These are phyloP conservation scores for Agriopis leucophaearia DNA, from an alignment of 2,888 invertebrate genomes.

Conservation along the genomic window DNA sequence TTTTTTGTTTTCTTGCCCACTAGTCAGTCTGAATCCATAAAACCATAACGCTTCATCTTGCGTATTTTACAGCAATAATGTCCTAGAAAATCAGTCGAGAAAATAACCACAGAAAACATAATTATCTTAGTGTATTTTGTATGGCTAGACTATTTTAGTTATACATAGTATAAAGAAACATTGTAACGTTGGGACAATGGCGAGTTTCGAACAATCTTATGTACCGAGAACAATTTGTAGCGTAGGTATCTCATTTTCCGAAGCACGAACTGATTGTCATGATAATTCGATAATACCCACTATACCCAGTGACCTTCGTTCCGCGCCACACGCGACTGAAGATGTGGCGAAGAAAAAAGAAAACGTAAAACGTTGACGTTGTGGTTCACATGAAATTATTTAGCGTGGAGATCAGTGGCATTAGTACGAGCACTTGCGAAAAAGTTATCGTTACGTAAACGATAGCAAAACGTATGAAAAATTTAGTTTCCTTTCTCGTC, in stretches of 20 bases:
- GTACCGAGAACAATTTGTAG: slow-evolving; percentile 14
- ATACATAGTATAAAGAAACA: not conserved
- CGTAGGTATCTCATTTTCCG: slow-evolving; percentile 24
- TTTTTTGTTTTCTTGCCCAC: not conserved
- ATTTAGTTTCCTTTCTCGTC: too few relatives aligned
- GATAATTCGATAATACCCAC: slow-evolving; percentile 32
- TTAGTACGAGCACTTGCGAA: too few relatives aligned
- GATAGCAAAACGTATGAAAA: too few relatives aligned
- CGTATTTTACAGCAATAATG: too few relatives aligned
- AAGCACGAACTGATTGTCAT: slow-evolving; percentile 38
- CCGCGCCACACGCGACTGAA: not conserved
- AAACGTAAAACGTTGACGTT: too few relatives aligned
- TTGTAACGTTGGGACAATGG: slow-evolving; percentile 10
- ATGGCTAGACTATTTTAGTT: not conserved
- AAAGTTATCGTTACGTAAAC: too few relatives aligned
- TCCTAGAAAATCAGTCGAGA: too few relatives aligned
- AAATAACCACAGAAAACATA: too few relatives aligned
- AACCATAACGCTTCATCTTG: too few relatives aligned
- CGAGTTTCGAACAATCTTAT: not conserved
- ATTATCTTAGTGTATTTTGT: not conserved
- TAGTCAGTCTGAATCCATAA: too few relatives aligned
- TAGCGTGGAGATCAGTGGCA: too few relatives aligned
- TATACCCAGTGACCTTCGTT: slow-evolving; percentile 26
- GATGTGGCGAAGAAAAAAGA: not conserved
- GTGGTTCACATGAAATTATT: too few relatives aligned